Evolutionary conservation across 2,113 vertebrate species (phyloP), one percentile per base, ranked within the genome.

Genomic region (Herpailurus yagouaroundi): DNA sequence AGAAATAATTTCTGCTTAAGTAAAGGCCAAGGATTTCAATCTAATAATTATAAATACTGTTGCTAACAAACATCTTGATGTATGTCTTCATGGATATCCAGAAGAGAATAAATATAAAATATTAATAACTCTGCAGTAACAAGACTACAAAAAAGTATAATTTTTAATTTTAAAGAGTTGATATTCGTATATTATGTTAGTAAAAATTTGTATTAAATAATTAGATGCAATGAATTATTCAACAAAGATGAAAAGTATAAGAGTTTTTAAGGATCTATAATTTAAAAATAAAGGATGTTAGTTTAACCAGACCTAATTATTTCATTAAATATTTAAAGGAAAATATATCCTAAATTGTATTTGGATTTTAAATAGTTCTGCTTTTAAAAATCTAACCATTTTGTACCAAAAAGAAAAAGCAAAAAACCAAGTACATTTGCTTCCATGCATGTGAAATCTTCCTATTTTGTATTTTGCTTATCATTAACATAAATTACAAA

Each of bases 281-380:
- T 98, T 86, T 96, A 89, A 98, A 98, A 98, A 97, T 98, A 98
- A 97, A 97, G 74, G 94, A 95, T 94, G 96, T 97, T 92, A 45
- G 31, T 33, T 85, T 98, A 98, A 97, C 81, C 95, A 97, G 92
- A 88, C 84, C 96, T 98, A 98, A 98, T 96, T 97, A 93, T 97
- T 97, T 98, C 68, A 98, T 98, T 95, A 98, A 98, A 98, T 98
- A 98, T 98, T 98, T 98, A 98, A 98, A 98, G 73, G 82, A 92
- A 93, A 60, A 96, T 77, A 89, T 86, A 94, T 95, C 57, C 14
- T 97, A 97, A 98, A 96, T 97, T 97, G 52, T 95, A 95, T 98
- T 96, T 98, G 64, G 89, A 93, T 97, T 97, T 97, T 97, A 98
- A 97, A 83, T 96, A 97, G 97, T 96, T 98, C 85, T 98, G 83